phyloP scores from a whole-genome alignment of 2,113 vertebrate genomes.

The Cebus imitator region DNA sequence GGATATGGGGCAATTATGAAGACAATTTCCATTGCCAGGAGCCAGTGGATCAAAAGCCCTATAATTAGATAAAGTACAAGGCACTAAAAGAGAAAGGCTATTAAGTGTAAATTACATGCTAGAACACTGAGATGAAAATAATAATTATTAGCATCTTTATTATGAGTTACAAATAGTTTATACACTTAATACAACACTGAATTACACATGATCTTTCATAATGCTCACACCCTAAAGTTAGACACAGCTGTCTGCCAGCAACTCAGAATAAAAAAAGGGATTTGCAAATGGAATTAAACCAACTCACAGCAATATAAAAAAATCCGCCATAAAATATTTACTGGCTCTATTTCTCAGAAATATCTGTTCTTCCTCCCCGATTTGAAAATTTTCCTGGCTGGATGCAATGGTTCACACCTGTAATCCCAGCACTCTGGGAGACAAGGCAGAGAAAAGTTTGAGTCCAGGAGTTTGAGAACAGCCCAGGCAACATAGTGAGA shows the following conservation, averaged over 20 bases:
- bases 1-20: not conserved
- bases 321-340: not conserved
- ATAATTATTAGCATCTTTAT: conserved; percentile 44
- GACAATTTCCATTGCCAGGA: conserved; percentile 30
- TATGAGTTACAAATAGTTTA: conserved; percentile 31
- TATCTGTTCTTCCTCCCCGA: not conserved
- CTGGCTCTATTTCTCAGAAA: not conserved
- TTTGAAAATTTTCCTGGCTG: not conserved
- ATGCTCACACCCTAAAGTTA: not conserved
- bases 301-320: not conserved
- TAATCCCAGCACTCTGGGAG: no score
- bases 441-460: no score
- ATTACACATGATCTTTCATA: conserved; percentile 25
- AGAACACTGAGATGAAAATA: conserved; percentile 52
- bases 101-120: conserved; percentile 51
- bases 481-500: no score
- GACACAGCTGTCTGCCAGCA: not conserved
- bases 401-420: no score
- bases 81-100: conserved; percentile 11
- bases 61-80: conserved; percentile 53
- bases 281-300: not conserved
- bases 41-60: conserved; percentile 29
- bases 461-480: no score
- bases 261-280: not conserved
- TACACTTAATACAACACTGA: not conserved